phyloP scores from a whole-genome alignment of 2,797 vertebrate genomes.

The Hypotaenidia philippensis region DNA sequence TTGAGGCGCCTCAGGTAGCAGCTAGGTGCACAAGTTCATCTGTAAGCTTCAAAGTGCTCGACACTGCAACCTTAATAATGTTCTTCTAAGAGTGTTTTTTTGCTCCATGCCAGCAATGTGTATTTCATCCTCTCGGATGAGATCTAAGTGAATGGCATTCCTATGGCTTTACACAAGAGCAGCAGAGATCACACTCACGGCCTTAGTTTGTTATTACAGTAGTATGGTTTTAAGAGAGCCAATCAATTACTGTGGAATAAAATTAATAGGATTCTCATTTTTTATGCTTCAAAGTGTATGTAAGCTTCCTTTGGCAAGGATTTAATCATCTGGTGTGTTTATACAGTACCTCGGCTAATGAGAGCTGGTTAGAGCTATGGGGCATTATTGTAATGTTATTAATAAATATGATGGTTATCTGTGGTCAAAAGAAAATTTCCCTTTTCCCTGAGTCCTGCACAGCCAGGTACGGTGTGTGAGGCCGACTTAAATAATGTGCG shows the following conservation, averaged over 20 bases:
- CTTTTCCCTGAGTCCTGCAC: not conserved
- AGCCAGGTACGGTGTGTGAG: not conserved
- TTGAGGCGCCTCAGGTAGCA: not conserved
- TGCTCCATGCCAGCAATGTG: not conserved
- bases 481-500: not conserved
- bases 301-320: not conserved
- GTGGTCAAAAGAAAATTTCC: not conserved
- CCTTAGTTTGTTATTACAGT: not conserved
- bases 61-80: not conserved
- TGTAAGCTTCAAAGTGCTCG: not conserved
- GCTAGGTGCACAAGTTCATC: not conserved
- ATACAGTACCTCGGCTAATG: not conserved
- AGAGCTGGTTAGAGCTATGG: not conserved
- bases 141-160: not conserved
- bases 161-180: conserved; percentile 8
- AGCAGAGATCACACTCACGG: not conserved
- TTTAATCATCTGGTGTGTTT: not conserved
- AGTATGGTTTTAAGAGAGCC: conserved; percentile 11
- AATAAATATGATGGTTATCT: not conserved
- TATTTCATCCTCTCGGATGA: not conserved
- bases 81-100: not conserved
- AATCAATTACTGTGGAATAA: not conserved
- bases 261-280: not conserved
- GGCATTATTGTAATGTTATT: not conserved
- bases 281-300: not conserved